phyloP scores from a whole-genome alignment of 1,140 invertebrate species.

The Tribolium madens region DNA sequence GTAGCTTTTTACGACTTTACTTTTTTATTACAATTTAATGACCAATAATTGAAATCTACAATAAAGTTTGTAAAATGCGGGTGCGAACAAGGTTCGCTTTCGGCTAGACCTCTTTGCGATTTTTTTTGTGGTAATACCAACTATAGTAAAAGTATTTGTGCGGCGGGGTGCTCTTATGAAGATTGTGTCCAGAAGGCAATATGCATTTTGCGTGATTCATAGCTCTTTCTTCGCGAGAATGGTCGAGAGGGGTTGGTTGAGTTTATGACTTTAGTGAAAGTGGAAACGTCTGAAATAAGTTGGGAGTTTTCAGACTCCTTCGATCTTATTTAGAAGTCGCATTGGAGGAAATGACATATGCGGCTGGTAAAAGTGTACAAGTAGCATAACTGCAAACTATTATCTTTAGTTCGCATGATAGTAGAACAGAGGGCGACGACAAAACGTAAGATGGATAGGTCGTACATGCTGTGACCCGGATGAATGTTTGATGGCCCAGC shows the following conservation, averaged over 20 bases:
- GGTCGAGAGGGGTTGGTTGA: slow-evolving; percentile 33
- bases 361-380: slow-evolving; percentile 25
- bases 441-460: slow-evolving; percentile 52
- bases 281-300: slow-evolving; percentile 26
- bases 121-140: background rate
- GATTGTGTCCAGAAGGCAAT: slow-evolving; percentile 38
- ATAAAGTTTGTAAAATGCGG: no score
- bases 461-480: slow-evolving; percentile 50
- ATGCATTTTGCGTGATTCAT: slow-evolving; percentile 38
- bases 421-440: slow-evolving; percentile 47
- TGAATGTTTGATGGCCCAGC: slow-evolving; percentile 49
- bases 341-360: slow-evolving; percentile 31
- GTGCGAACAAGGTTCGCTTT: background rate
- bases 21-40: no score
- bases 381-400: slow-evolving; percentile 41
- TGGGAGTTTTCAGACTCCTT: background rate
- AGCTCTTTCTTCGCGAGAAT: slow-evolving; percentile 23
- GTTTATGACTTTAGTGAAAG: slow-evolving; percentile 36
- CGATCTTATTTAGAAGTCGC: slow-evolving; percentile 24
- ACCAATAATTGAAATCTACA: no score
- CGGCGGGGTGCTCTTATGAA: slow-evolving; percentile 1
- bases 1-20: no score
- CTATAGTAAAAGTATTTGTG: slow-evolving; percentile 21
- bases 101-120: no score
- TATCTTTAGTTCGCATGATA: slow-evolving; percentile 36